Evolutionary conservation across 2,888 invertebrate species (phyloP), one percentile per base, ranked within the genome.

Genomic region (Kryphioiulus occultus): DNA sequence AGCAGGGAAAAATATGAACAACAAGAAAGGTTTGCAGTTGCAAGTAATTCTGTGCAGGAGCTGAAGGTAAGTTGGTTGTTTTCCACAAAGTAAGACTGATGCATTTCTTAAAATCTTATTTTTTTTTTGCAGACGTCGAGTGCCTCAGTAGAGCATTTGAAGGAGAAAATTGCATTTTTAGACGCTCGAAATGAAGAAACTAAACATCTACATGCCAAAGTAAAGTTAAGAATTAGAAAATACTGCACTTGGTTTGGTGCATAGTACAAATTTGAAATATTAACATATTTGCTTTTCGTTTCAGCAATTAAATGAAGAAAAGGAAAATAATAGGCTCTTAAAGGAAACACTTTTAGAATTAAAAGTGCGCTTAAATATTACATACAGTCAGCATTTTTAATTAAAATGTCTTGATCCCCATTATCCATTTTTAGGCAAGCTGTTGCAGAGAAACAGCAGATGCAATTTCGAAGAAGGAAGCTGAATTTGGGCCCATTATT

Each of bases 381-480:
- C 82, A 30, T 35, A 35, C 7, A 4, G 35, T 35, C 2, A 2
- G 7, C 35, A 35, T 35, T 35, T 35, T 35, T 35, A 35, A 35
- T 35, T 2, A 35, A 35, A 35, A 35, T 35, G 35, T 7, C 2
- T 35, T 7, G 35, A 35, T 35, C 35, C 35, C 2, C 82, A n/a
- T 26, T n/a, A 82, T 82, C 32, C 82, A 15, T 32, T 82, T 85
- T 15, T 85, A 85, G 85, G 85, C 30, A 1, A 85, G 7, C 42
- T 17, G 15, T 39, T 10, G 1, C 17, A 30, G 12, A 7, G 32
- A 85, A 85, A 17, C 32, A 30, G 32, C 85, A 19, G 85, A 85
- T 85, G 39, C 39, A 22, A 32, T 15, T 3, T 12, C 15, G 17
- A 85, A 35, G 35, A 85, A 85, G 35, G 85, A 85, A 42, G 35